These are phyloP conservation scores for Capra hircus DNA, from an alignment of 2,113 vertebrate genomes.

Conservation along the genomic window DNA sequence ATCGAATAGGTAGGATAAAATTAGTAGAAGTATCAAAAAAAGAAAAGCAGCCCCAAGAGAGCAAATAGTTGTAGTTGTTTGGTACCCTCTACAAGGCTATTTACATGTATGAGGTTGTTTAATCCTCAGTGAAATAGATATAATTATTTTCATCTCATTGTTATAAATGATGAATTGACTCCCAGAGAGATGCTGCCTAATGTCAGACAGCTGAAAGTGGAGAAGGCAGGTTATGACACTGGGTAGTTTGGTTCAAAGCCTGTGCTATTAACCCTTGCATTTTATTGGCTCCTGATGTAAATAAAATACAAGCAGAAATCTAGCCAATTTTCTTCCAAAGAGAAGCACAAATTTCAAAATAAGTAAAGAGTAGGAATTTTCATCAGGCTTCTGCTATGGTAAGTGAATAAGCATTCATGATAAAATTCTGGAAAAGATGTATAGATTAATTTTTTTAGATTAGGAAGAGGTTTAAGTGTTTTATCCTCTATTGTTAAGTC, in stretches of 20 bases:
- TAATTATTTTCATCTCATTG: not conserved
- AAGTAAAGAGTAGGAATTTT: not conserved
- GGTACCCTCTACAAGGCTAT: not conserved
- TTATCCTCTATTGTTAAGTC: not conserved
- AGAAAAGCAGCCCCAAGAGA: not conserved
- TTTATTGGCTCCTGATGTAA: not conserved
- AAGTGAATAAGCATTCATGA: not conserved
- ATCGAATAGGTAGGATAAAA: not conserved
- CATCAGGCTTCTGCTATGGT: not conserved
- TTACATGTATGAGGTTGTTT: not conserved
- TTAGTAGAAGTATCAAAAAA: not conserved
- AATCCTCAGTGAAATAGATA: not conserved
- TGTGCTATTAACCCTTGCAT: not conserved
- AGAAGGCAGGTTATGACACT: not conserved
- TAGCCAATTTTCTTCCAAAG: not conserved
- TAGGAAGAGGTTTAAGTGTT: not conserved
- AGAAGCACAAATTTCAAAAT: not conserved
- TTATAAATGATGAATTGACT: not conserved
- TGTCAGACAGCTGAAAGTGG: not conserved
- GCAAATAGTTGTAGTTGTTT: not conserved
- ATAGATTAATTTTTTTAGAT: not conserved
- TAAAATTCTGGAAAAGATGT: not conserved
- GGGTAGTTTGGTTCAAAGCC: not conserved
- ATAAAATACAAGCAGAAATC: not conserved
- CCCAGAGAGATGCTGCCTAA: not conserved